These are phyloP conservation scores for Dryocosmus kuriphilus DNA, from an alignment of 2,888 invertebrate genomes.

Conservation along the genomic window DNA sequence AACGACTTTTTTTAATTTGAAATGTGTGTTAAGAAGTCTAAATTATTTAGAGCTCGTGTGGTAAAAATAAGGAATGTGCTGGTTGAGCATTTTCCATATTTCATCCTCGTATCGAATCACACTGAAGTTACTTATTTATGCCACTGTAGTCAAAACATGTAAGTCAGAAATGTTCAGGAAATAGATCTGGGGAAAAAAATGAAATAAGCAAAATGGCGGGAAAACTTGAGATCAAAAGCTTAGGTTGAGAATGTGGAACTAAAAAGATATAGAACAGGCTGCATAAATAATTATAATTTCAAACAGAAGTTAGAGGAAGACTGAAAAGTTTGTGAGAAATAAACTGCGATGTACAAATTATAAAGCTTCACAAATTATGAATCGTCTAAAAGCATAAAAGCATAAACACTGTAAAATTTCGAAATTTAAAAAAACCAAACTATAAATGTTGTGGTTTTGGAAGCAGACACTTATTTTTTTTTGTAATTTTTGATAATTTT, in stretches of 20 bases:
- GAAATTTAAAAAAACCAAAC: too few species aligned
- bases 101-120: constrained; percentile 10
- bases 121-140: constrained; percentile 3
- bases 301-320: neutral
- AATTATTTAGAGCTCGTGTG: constrained; percentile 21
- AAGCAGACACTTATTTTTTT: too few species aligned
- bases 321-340: neutral
- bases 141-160: constrained; percentile 12
- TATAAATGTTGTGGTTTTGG: neutral
- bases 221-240: neutral
- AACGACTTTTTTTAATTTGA: neutral
- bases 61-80: constrained; percentile 29
- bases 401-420: too few species aligned
- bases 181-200: neutral
- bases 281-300: neutral
- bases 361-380: too few species aligned
- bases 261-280: neutral
- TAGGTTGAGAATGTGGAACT: too few species aligned
- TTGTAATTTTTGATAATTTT: too few species aligned
- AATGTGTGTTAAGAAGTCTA: constrained; percentile 16
- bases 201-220: neutral
- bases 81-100: constrained; percentile 13
- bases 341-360: too few species aligned
- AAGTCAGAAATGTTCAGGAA: constrained; percentile 8
- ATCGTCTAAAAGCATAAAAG: too few species aligned